Evolutionary conservation across 2,888 invertebrate species (phyloP), one percentile per base, ranked within the genome.

Genomic region (Parasteatoda lunata): DNA sequence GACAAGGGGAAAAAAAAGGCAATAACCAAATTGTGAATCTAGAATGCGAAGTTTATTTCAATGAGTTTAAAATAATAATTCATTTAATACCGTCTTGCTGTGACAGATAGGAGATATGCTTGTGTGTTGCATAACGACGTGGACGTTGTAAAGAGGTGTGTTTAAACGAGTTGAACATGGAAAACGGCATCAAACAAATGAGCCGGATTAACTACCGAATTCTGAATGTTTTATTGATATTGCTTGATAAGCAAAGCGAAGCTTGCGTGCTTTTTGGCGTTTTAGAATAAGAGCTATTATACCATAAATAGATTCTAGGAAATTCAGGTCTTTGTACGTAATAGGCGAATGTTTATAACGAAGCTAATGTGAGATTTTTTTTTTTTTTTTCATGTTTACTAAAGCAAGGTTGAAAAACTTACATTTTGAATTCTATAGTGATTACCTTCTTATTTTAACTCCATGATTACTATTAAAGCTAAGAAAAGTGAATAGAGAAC

Each of bases 171-270:
- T 9, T 9, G 9, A 13, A 9, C 9, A 9, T 59, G 9, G 9
- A 13, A 59, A n/a, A n/a, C 9, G 59, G 30, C 8, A 68, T 15
- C 72, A 72, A 72, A 72, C 72, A 72, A 72, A 72, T 72, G 72
- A 72, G 72, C 51, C 51, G 72, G 13, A 72, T 51, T 70, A n/a
- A 70, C 66, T 15, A 15, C 66, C 45, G 66, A 78, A 70, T 9
- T 59, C 69, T 30, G 64, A 72, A 52, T 73, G 80, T 80, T 80
- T 80, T 73, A 80, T 80, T 73, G 80, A 72, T 72, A 66, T 69
- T 80, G 80, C 80, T 80, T 80, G 80, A 66, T 52, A 80, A 66
- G 80, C 52, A 73, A 80, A 80, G 80, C 80, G 80, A 30, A 66
- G 72, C 65, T 72, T 52, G 80, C 80, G 80, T 80, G 80, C 45